Evolutionary conservation across 2,888 invertebrate species (phyloP).

Genomic region (Bombylius major): DNA sequence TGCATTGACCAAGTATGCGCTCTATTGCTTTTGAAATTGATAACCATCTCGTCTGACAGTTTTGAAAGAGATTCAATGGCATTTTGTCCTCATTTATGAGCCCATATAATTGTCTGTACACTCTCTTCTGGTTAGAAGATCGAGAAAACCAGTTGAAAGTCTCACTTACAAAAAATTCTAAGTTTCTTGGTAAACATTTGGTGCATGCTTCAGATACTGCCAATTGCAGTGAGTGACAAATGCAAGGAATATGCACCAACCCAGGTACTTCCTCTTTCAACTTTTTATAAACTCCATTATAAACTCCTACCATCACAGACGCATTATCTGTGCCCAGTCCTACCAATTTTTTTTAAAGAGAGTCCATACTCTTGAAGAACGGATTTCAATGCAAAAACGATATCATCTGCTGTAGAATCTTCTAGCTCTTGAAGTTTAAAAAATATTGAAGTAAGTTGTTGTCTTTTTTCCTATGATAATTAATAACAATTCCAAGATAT

Average conservation of each 20-base stretch:
- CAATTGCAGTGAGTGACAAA: neutral
- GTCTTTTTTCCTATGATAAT: no score
- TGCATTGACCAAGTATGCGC: neutral
- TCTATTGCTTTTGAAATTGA: neutral
- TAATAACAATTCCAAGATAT: no score
- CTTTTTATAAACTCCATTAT: neutral
- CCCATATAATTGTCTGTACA: neutral
- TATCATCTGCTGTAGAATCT: no score
- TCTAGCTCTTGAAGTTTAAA: no score
- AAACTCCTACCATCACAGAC: neutral
- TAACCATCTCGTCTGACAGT: neutral
- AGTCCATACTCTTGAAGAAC: no score
- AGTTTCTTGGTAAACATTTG: neutral
- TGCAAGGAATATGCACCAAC: neutral
- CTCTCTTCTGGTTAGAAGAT: neutral
- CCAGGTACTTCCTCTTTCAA: neutral
- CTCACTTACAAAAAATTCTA: neutral
- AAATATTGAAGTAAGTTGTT: no score
- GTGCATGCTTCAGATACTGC: neutral
- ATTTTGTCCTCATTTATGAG: neutral
- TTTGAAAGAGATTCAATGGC: neutral
- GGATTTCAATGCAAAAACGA: no score
- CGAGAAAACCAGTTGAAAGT: neutral
- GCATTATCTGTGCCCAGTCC: neutral
- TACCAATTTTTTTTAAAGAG: no score